phyloP scores from a whole-genome alignment of 2,888 invertebrate species.

The Lepidocyrtinus sp. region DNA sequence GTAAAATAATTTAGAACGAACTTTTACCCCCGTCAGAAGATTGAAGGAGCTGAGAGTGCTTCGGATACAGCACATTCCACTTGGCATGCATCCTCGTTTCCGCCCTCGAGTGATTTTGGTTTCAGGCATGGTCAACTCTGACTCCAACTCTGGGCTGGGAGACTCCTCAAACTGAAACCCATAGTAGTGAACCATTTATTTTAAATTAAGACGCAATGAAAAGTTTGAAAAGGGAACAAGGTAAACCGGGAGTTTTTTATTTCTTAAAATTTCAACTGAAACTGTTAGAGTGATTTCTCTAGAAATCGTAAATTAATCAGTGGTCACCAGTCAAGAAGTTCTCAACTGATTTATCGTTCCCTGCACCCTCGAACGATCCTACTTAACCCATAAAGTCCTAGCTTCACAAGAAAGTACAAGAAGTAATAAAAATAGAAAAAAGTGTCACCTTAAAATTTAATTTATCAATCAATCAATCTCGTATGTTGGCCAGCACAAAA shows the following conservation, averaged over 20 bases:
- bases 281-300: background rate
- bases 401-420: too few species aligned
- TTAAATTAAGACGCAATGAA: background rate
- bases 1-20: background rate
- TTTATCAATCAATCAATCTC: too few species aligned
- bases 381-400: too few species aligned
- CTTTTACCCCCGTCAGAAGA: slow-evolving; percentile 64
- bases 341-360: background rate
- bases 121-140: slow-evolving; percentile 38
- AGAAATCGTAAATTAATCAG: background rate
- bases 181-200: slow-evolving; percentile 22
- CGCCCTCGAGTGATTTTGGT: slow-evolving; percentile 25
- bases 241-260: too few species aligned
- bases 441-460: too few species aligned
- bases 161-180: slow-evolving; percentile 45
- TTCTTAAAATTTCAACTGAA: background rate
- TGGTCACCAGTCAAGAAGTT: background rate
- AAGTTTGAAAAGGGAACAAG: too few species aligned
- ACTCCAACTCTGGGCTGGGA: background rate
- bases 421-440: too few species aligned
- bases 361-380: background rate
- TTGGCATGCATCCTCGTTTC: slow-evolving; percentile 33
- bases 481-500: too few species aligned
- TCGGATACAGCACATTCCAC: slow-evolving; percentile 67
- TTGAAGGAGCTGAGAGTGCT: slow-evolving; percentile 64